phyloP scores from a whole-genome alignment of 2,888 invertebrate genomes.

The Dolichomitus sp. region DNA sequence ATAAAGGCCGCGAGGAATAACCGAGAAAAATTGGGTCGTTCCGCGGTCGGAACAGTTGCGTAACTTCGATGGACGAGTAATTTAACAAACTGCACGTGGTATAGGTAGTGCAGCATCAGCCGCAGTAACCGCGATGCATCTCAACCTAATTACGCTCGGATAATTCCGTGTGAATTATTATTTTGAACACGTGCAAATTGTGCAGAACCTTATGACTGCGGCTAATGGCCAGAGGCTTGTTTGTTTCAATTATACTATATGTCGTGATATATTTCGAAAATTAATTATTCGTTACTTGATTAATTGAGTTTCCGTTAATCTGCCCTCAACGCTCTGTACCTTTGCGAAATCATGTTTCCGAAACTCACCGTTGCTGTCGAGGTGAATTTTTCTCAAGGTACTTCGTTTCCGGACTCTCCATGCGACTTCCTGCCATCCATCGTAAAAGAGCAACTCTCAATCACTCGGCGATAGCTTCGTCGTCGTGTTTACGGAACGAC shows the following conservation, averaged over 20 bases:
- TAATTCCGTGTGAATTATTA: conserved; percentile 28
- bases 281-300: background rate
- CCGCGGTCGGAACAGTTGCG: conserved; percentile 28
- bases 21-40: conserved; percentile 30
- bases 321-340: too few relatives aligned
- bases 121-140: conserved; percentile 28
- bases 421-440: conserved; percentile 59
- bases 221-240: conserved; percentile 27
- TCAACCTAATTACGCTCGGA: conserved; percentile 24
- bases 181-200: background rate
- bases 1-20: background rate
- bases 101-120: background rate
- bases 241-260: conserved; percentile 8
- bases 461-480: conserved; percentile 41
- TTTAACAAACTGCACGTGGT: conserved; percentile 52
- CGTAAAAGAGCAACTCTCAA: conserved; percentile 50
- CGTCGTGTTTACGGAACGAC: conserved; percentile 31
- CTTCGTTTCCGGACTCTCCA: conserved; percentile 37
- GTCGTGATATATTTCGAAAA: background rate
- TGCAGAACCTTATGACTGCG: background rate
- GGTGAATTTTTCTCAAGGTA: conserved; percentile 34
- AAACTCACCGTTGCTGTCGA: conserved; percentile 50
- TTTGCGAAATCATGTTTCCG: conserved; percentile 11
- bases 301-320: background rate
- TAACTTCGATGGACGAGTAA: conserved; percentile 46